Evolutionary conservation across 2,113 vertebrate species (phyloP).

Genomic region (Sclerurus mexicanus): DNA sequence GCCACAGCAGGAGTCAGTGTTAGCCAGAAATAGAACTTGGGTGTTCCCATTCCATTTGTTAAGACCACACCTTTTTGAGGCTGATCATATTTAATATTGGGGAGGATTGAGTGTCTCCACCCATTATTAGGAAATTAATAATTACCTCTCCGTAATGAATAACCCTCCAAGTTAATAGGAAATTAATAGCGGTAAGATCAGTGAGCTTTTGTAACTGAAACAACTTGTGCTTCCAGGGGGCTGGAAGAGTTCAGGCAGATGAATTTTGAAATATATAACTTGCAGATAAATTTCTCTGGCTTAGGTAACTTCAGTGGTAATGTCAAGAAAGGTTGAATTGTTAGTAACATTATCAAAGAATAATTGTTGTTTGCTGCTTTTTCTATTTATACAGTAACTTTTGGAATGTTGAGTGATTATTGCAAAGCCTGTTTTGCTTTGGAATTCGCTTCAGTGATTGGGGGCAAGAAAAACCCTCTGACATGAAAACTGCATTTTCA

Average conservation of each 20-base stretch:
- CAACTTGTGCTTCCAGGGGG: not conserved
- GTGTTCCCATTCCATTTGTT: slow-evolving; percentile 58
- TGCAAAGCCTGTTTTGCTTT: slow-evolving; percentile 14
- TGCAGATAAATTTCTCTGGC: not conserved
- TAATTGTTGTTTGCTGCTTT: slow-evolving; percentile 27
- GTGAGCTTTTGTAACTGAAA: not conserved
- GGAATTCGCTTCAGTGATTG: slow-evolving; percentile 27
- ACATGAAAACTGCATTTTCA: slow-evolving; percentile 34
- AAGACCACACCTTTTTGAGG: slow-evolving; percentile 59
- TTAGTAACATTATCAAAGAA: not conserved
- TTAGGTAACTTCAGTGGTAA: not conserved
- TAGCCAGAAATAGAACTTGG: slow-evolving; percentile 62
- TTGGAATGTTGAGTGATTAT: slow-evolving; percentile 25
- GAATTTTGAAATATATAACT: not conserved
- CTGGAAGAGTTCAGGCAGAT: not conserved
- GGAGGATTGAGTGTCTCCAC: slow-evolving; percentile 19
- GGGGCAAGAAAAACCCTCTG: slow-evolving; percentile 4
- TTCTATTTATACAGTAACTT: slow-evolving; percentile 22
- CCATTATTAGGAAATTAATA: slow-evolving; percentile 44
- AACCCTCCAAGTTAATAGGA: slow-evolving; percentile 8
- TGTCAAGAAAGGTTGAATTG: not conserved
- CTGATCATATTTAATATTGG: slow-evolving; percentile 22
- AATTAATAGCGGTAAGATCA: not conserved
- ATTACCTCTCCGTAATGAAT: slow-evolving; percentile 35
- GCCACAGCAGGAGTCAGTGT: slow-evolving; percentile 59